Evolutionary conservation across 2,888 invertebrate genomes (phyloP), one percentile per base, ranked within the genome.

Genomic region (Taenaris catops): DNA sequence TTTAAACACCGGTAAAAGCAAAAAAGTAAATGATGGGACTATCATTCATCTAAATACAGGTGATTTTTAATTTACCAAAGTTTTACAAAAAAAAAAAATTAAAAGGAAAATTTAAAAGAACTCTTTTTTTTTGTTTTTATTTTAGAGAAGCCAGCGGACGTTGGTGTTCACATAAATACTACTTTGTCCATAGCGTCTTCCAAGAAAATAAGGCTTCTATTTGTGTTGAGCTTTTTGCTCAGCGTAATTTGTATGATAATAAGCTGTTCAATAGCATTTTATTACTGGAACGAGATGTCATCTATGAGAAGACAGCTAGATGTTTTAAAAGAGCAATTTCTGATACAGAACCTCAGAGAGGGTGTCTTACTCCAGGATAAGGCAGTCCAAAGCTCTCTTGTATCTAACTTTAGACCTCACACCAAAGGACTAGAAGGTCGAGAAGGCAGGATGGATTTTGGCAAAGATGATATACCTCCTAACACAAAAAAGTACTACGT

Each of bases 161-260:
- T 83, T 54, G 84, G 81, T 48, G 73, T 84, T 32, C 83, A 84
- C 51, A 79, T 84, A 52, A 83, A 84, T 52, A 83, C 84, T 17
- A 84, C 83, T 34, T 69, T 81, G 51, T 74, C 81, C 34, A 72
- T 83, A 60, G 81, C 79, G 72, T 81, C 84, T 74, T 81, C 81
- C 62, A 83, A 79, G 78, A 84, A 83, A 76, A 72, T 84, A 50
- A 80, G 69, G 62, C 63, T 81, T 46, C 61, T 84, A 55, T 78
- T 84, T 55, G 56, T 81, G 33, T 52, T 83, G 31, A 84, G 79
- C 62, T 79, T 84, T 62, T 66, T 83, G 49, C 58, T 84, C 42
- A 74, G 76, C 49, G 57, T 80, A 11, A 50, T 79, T 12, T 80
- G 80, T 55, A 72, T 84, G 65, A 58, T 74, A 29, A 55, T 81